A percentile compares a stretch with the other conserved stretches of the same genome.
phyloP scores from a whole-genome alignment of 2,888 invertebrate genomes.

The Sphinx pinastri region DNA sequence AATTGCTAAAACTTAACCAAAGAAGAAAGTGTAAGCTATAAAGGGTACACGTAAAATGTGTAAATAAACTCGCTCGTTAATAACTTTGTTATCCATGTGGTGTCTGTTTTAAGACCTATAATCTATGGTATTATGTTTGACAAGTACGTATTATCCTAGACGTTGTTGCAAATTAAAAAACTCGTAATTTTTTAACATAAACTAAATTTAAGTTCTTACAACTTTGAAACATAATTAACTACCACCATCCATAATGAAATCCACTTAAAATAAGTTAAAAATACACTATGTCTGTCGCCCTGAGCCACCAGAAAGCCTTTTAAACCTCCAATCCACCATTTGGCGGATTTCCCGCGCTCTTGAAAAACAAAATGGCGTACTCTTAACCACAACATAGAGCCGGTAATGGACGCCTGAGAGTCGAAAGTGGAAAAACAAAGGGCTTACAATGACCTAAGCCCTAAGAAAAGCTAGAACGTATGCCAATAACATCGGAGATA shows the following conservation, averaged over 20 bases:
- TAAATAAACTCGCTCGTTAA: too few relatives aligned
- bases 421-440: conserved; percentile 20
- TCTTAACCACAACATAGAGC: conserved; percentile 21
- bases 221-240: neutral
- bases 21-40: neutral
- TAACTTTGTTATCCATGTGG: too few relatives aligned
- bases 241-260: neutral
- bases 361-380: conserved; percentile 42
- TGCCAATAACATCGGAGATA: neutral
- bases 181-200: neutral
- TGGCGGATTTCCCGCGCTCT: conserved; percentile 36
- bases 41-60: too few relatives aligned
- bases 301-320: conserved; percentile 31
- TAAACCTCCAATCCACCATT: conserved; percentile 39
- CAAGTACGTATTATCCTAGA: too few relatives aligned
- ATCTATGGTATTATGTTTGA: too few relatives aligned
- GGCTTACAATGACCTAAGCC: conserved; percentile 23
- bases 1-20: neutral
- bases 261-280: conserved; percentile 19
- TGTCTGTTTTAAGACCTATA: too few relatives aligned
- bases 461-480: conserved; percentile 16
- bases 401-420: conserved; percentile 24
- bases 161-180: neutral
- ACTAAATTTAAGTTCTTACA: neutral
- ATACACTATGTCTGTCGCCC: conserved; percentile 6